Evolutionary conservation across 2,113 vertebrate species (phyloP).

Genomic region (Callipepla squamata): DNA sequence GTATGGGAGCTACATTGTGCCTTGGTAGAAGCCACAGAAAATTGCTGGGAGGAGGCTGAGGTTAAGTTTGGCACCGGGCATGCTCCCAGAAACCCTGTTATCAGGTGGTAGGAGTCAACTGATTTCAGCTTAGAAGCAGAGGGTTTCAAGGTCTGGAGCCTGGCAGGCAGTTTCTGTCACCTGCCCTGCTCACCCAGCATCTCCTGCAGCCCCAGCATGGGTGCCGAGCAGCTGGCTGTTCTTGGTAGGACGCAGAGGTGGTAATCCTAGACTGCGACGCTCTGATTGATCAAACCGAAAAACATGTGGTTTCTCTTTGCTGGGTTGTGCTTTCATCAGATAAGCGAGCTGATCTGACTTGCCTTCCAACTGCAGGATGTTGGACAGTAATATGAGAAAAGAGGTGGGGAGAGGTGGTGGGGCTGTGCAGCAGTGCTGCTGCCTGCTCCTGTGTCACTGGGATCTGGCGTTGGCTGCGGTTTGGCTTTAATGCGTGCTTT

Average conservation of each 20-base stretch:
- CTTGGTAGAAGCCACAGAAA: background rate
- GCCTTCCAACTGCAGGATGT: background rate
- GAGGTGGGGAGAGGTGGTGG: background rate
- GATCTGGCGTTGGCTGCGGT: rapidly evolving
- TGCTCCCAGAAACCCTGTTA: background rate
- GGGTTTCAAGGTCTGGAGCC: background rate
- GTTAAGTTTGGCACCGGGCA: background rate
- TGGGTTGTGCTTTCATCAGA: background rate
- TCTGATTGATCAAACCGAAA: background rate
- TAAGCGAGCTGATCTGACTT: background rate
- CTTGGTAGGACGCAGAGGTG: background rate
- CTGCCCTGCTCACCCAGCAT: rapidly evolving
- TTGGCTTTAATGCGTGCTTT: background rate
- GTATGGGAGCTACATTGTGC: background rate
- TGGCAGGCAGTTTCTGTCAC: background rate
- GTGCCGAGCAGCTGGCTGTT: rapidly evolving
- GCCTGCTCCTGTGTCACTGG: background rate
- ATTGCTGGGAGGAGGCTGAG: background rate
- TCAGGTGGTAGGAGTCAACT: background rate
- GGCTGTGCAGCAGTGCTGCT: background rate
- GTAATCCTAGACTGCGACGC: background rate
- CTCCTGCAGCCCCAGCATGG: background rate
- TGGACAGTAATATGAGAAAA: background rate
- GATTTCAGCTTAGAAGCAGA: background rate
- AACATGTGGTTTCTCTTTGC: background rate